phyloP scores from a whole-genome alignment of 2,797 vertebrate species.

The Sparidentex hasta region DNA sequence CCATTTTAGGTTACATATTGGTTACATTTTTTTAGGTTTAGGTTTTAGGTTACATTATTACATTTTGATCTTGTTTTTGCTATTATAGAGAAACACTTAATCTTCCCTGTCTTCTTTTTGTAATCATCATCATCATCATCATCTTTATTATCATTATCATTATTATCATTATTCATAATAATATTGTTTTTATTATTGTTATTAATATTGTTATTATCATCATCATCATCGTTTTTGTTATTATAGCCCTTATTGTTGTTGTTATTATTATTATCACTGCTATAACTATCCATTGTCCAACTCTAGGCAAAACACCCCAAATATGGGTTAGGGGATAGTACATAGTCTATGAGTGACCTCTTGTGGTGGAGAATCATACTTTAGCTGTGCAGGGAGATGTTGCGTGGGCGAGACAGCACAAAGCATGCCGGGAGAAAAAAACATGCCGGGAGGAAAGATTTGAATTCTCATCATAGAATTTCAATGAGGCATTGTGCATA shows the following conservation, averaged over 20 bases:
- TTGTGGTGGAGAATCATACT: conserved; percentile 39
- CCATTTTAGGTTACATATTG: not conserved
- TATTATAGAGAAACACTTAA: not conserved
- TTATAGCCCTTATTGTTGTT: too few species aligned
- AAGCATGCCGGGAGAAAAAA: conserved; percentile 43
- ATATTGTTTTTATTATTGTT: too few species aligned
- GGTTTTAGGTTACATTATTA: too few species aligned
- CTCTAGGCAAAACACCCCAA: not conserved
- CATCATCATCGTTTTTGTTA: too few species aligned
- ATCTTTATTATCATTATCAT: too few species aligned
- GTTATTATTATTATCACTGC: not conserved
- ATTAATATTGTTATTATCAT: too few species aligned
- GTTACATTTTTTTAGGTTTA: too few species aligned
- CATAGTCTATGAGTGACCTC: conserved; percentile 44
- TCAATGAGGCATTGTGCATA: conserved; percentile 1
- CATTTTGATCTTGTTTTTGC: not conserved
- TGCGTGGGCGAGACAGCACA: conserved; percentile 3
- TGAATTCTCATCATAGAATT: conserved; percentile 29
- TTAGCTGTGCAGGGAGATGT: not conserved
- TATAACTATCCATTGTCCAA: too few species aligned
- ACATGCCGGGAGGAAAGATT: conserved; percentile 40
- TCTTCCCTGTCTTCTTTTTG: fast-evolving
- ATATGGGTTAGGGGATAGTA: fast-evolving
- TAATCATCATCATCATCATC: not conserved
- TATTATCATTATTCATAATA: too few species aligned